Base-by-base conservation (phyloP, 2,888 invertebrate species). In the Cephalotes varians region DNA sequence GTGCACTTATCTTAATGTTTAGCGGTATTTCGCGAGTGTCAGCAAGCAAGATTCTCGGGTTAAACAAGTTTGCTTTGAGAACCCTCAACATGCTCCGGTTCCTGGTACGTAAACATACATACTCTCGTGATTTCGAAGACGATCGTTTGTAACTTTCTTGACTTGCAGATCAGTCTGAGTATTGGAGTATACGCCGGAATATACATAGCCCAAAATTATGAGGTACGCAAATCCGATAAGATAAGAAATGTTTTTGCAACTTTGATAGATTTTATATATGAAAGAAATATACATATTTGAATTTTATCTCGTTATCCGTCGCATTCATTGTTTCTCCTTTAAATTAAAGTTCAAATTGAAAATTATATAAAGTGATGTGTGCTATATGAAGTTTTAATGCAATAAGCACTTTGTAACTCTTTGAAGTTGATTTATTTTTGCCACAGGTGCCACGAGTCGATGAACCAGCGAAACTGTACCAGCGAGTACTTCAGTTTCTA, bases 391-490 rank as follows among this genome's bases (percentile, higher is more conserved):
- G n/a, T n/a, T n/a, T n/a, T n/a, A n/a, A n/a, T n/a, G n/a, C n/a
- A n/a, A n/a, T 28, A 25, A 44, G 0, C n/a, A 72, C 15, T 72
- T 28, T 72, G 44, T 6, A n/a, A n/a, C 34, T 37, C 2, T 40
- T 40, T 21, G 7, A 28, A 60, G 12, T 18, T 58, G 62, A 28
- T 21, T 56, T 1, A 10, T 15, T 56, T 77, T 86, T 87, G 86
- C 95, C 95, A 81, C 95, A 98, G 98, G 96, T 98, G 87, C 98
- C 98, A 9, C 96, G 97, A 93, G 97, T 98, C 6, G 98, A 98
- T 95, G 97, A 98, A 90, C 98, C 98, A 4, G 95, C 95, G 84
- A 96, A 96, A 89, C 93, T 98, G 90, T 95, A 97, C 92, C 96
- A 97, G 86, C 97, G 96, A 94, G 94, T 97, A 60, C 97, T 96